Base-by-base conservation (phyloP, 2,888 invertebrate species). In the Podotricha telesiphe region DNA sequence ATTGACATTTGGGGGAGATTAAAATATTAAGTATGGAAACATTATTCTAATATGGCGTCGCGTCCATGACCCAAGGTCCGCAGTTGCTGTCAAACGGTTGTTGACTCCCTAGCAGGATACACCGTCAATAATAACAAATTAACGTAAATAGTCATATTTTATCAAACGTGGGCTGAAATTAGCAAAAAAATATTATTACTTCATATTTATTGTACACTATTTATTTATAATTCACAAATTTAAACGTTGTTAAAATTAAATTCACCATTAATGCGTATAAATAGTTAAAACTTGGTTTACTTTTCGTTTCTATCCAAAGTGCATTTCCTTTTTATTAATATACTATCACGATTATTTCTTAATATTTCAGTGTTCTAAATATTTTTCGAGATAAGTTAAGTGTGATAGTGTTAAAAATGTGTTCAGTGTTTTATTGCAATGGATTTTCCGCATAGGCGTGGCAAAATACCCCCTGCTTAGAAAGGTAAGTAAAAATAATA, bases 61-160 rank as follows among this genome's bases (percentile, higher is more conserved):
- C 81, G 75, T 80, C 78, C 73, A 74, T 73, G 62, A 73, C 65
- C 74, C 73, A 71, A 74, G 74, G 72, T 67, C 72, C 72, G 58
- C 66, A 70, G 66, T 74, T 78, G 58, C 81, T 86, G 90, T 90
- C 90, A 91, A 89, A 84, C 89, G 91, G 89, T 89, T 91, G 88
- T 90, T 90, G 91, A 90, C 91, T 89, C 68, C 65, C 51, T 58
- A 50, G 51, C 40, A 45, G 47, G 50, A 37, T 59, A 37, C 48
- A 64, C 53, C 70, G 51, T 72, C 70, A 73, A 72, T 72, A 76
- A 76, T 50, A 77, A 70, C 74, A 75, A 77, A 75, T 76, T 77
- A 73, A 68, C 74, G 73, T 74, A 70, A 77, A 69, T 70, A 76
- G 73, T 74, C 62, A 58, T 61, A 62, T 67, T 20, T 51, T 53